Percentiles rank a stretch among this genome's conserved stretches.
Conservation (phyloP, 1,140 invertebrate genomes). For the Dreissena rostriformis region DNA sequence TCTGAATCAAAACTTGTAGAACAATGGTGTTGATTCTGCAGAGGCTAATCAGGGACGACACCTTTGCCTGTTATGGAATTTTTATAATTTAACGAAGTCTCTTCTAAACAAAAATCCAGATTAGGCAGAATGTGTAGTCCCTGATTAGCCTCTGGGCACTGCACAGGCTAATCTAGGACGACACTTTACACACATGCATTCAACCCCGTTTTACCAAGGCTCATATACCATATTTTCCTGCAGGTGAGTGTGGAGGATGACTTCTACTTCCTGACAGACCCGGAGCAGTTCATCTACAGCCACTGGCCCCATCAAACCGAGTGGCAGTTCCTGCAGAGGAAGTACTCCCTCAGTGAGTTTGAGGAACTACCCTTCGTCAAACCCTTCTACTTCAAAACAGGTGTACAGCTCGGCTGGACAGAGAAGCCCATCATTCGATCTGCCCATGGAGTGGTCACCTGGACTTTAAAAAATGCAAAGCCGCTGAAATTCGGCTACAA, state of each 20-base stretch:
- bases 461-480: conserved; percentile 50
- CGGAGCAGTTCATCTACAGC: conserved; percentile 79
- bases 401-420: conserved; percentile 52
- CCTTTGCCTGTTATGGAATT: too few relatives aligned
- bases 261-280: conserved; percentile 81
- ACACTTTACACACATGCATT: too few relatives aligned
- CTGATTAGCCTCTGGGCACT: too few relatives aligned
- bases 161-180: too few relatives aligned
- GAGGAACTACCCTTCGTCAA: conserved; percentile 81
- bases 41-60: too few relatives aligned
- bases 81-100: too few relatives aligned
- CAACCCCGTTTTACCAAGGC: too few relatives aligned
- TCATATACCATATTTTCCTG: too few relatives aligned
- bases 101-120: too few relatives aligned
- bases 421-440: conserved; percentile 43
- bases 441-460: conserved; percentile 42
- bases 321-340: conserved; percentile 79
- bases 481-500: conserved; percentile 50
- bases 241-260: conserved; percentile 80
- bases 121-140: too few relatives aligned
- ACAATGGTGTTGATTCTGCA: too few relatives aligned
- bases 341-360: conserved; percentile 75
- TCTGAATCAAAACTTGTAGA: too few relatives aligned
- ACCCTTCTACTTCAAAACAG: conserved; percentile 80
- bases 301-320: conserved; percentile 79